Conservation (phyloP, 2,888 invertebrate species). For the Allolobophora icterica region DNA sequence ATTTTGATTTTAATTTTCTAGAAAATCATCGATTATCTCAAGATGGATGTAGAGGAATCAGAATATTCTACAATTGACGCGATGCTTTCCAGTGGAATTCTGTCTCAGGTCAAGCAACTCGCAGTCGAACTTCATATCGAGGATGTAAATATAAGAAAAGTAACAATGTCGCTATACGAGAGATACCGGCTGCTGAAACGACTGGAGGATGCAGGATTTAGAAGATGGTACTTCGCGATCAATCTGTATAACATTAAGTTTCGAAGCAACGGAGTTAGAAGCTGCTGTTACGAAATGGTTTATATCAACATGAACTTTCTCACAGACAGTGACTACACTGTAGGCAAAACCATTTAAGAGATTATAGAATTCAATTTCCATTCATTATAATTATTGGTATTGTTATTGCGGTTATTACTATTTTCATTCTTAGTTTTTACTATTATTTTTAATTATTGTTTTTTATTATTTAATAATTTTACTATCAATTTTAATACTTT, state of each 20-base stretch:
- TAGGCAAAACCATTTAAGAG: too few relatives aligned
- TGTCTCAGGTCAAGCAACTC: slow-evolving; percentile 40
- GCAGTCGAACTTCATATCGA: slow-evolving; percentile 43
- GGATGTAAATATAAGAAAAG: too few relatives aligned
- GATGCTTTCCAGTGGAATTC: slow-evolving; percentile 41
- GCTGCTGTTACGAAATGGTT: slow-evolving; percentile 31
- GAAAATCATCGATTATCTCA: slow-evolving; percentile 59
- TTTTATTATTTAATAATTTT: too few relatives aligned
- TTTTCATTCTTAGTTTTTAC: too few relatives aligned
- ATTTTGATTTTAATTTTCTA: not conserved
- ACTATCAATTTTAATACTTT: too few relatives aligned
- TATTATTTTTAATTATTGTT: too few relatives aligned
- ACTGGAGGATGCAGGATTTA: slow-evolving; percentile 29
- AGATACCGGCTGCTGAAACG: not conserved
- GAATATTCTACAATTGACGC: slow-evolving; percentile 58
- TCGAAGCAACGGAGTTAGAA: not conserved
- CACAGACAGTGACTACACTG: not conserved
- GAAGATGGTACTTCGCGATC: not conserved
- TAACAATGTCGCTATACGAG: not conserved
- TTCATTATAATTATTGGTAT: too few relatives aligned
- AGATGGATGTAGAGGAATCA: slow-evolving; percentile 62
- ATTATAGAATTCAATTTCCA: too few relatives aligned
- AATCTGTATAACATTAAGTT: not conserved
- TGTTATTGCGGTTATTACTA: too few relatives aligned
- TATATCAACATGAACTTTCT: slow-evolving; percentile 30